Evolutionary conservation across 2,113 vertebrate species (phyloP).

Genomic region (Carassius auratus): DNA sequence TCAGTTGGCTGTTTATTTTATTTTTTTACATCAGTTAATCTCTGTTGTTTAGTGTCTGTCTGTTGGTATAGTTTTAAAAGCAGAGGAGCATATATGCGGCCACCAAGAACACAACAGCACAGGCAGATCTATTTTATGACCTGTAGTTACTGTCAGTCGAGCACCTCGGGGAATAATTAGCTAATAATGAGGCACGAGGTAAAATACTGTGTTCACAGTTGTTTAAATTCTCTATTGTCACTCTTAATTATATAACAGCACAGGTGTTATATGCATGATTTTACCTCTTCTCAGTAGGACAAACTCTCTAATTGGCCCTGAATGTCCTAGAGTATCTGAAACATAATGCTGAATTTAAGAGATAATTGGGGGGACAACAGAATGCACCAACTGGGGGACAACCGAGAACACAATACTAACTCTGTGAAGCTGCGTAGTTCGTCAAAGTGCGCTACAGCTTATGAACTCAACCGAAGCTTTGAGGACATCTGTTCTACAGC

Average conservation of each 20-base stretch:
- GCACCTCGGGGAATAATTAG: conserved; percentile 69
- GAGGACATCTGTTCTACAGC: conserved; percentile 69
- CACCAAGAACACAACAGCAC: conserved; percentile 48
- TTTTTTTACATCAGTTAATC: too few species aligned
- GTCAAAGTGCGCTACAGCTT: not conserved
- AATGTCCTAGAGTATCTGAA: conserved; percentile 41
- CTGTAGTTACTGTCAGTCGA: conserved; percentile 66
- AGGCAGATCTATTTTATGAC: conserved; percentile 67
- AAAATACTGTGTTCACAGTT: conserved; percentile 67
- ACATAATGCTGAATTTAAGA: conserved; percentile 30
- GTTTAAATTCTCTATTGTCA: conserved; percentile 72
- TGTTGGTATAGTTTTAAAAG: not conserved
- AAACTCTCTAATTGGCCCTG: conserved; percentile 53
- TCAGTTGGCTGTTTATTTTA: too few species aligned
- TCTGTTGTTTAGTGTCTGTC: too few species aligned
- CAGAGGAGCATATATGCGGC: not conserved
- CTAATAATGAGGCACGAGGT: conserved; percentile 69
- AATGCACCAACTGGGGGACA: conserved; percentile 35
- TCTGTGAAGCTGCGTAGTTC: conserved; percentile 22
- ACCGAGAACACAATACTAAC: conserved; percentile 8
- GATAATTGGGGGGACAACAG: conserved; percentile 49
- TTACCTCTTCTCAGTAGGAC: conserved; percentile 38
- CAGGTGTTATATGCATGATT: conserved; percentile 46
- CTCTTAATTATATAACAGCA: conserved; percentile 67
- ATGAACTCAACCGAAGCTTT: conserved; percentile 49